Base-by-base conservation (phyloP, 2,113 vertebrate species). In the Vanacampus margaritifer region DNA sequence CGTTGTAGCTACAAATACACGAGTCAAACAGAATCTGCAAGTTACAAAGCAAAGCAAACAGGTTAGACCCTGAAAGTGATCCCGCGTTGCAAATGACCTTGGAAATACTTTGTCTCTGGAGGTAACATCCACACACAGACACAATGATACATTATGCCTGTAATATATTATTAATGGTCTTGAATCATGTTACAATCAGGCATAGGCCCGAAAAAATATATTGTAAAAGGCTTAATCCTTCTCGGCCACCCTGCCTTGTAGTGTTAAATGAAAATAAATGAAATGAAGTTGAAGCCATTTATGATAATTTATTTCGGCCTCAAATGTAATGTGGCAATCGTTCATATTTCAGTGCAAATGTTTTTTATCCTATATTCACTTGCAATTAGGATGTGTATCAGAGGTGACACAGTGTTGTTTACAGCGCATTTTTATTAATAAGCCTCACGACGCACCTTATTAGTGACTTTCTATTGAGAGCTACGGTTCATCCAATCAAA, bases 101-200 rank as follows among this genome's bases (percentile, higher is more conserved):
- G 85, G 63, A 80, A 81, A 78, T 80, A 81, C 78, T 82, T 75
- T 67, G 75, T 84, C 69, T 85, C 74, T 75, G 63, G 68, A 86
- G 78, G 64, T 79, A 85, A 71, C 69, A 69, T 80, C 71, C 63
- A 71, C 84, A 76, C 73, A 72, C 79, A 77, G 82, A 79, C 72
- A 79, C 79, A 82, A 75, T 79, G 78, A 81, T 90, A 82, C 79
- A 90, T 92, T 90, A 91, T 89, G 87, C 89, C 89, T 89, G 79
- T 56, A 56, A 86, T 93, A 85, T 83, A 92, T 91, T 91, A 92
- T 93, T 91, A 76, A 93, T 91, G 82, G 66, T 67, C 45, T 76
- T 83, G 88, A 89, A 80, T 92, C 88, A 79, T 87, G 85, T 92
- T 92, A 89, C 91, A 67, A 81, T 83, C 71, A 84, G 80, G 81